Evolutionary conservation across 2,797 vertebrate species (phyloP).

Genomic region (Pipistrellus kuhlii): DNA sequence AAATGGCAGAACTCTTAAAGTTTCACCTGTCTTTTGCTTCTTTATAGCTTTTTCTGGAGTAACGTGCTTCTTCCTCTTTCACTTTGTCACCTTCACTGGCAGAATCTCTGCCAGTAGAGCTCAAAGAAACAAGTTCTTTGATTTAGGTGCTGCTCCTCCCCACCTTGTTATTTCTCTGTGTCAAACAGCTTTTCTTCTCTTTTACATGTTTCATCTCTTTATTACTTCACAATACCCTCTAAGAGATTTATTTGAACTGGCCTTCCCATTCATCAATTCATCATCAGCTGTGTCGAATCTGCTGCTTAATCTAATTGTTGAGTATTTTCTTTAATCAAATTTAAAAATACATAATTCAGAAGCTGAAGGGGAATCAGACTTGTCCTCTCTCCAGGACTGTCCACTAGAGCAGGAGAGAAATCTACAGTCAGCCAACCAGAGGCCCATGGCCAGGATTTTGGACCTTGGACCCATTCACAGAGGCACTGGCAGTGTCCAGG

Average conservation of each 20-base stretch:
- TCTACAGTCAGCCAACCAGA: neutral
- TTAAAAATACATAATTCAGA: constrained; percentile 17
- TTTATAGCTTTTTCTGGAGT: constrained; percentile 93
- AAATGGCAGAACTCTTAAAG: constrained; percentile 92
- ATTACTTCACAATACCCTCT: neutral
- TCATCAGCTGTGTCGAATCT: neutral
- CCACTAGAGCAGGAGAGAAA: neutral
- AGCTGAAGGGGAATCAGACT: neutral
- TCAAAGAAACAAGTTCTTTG: constrained; percentile 96
- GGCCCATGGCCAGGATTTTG: neutral
- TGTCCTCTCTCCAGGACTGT: neutral
- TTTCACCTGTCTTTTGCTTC: constrained; percentile 94
- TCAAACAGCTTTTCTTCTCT: neutral
- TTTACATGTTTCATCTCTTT: neutral
- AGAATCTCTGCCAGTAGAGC: constrained; percentile 95
- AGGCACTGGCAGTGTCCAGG: neutral
- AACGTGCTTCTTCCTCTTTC: constrained; percentile 94
- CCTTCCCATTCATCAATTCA: neutral
- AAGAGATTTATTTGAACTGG: neutral
- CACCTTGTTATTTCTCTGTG: neutral
- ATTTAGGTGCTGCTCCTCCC: constrained; percentile 90
- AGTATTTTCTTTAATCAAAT: neutral
- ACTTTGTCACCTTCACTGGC: constrained; percentile 97
- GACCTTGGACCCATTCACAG: neutral
- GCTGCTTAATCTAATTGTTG: neutral